These are phyloP conservation scores for Pentamera pediparva DNA, from an alignment of 53 echinoderm and acorn worm species.

Conservation along the genomic window DNA sequence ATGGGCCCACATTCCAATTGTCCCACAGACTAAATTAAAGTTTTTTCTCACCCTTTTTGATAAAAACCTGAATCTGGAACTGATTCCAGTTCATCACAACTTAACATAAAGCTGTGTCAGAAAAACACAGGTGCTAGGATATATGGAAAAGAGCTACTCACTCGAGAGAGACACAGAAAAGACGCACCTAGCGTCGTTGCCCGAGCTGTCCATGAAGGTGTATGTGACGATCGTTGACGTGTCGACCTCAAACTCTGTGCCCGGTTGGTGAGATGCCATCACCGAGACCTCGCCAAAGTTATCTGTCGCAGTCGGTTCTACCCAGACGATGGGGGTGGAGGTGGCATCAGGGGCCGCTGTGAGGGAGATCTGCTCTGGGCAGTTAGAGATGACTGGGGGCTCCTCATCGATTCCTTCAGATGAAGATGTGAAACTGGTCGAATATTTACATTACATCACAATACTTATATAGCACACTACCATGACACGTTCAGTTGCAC, in stretches of 20 bases:
- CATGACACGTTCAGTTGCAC: no score
- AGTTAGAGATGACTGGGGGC: slow-evolving; percentile 11
- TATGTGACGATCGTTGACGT: slow-evolving; percentile 14
- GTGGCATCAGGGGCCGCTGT: not conserved
- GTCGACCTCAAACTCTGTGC: slow-evolving; percentile 1
- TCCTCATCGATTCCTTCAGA: slow-evolving; percentile 4
- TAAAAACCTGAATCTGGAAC: no score
- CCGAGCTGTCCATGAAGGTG: slow-evolving; percentile 1
- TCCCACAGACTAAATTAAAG: no score
- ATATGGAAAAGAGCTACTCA: slow-evolving; percentile 8
- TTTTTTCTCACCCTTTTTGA: no score
- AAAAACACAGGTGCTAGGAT: no score
- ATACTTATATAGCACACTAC: not conserved
- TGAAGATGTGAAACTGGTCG: not conserved
- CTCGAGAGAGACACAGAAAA: slow-evolving; percentile 12
- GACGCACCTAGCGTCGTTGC: slow-evolving; percentile 2
- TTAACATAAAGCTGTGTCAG: no score
- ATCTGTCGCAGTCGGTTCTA: slow-evolving; percentile 5
- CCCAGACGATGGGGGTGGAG: not conserved
- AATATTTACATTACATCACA: not conserved
- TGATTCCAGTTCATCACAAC: no score
- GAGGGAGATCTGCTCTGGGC: not conserved
- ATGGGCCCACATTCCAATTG: no score
- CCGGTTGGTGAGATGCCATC: not conserved
- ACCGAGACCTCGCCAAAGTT: not conserved